Evolutionary conservation across 2,888 invertebrate species (phyloP), one percentile per base, ranked within the genome.

Genomic region (Branchinecta sandiegonensis): DNA sequence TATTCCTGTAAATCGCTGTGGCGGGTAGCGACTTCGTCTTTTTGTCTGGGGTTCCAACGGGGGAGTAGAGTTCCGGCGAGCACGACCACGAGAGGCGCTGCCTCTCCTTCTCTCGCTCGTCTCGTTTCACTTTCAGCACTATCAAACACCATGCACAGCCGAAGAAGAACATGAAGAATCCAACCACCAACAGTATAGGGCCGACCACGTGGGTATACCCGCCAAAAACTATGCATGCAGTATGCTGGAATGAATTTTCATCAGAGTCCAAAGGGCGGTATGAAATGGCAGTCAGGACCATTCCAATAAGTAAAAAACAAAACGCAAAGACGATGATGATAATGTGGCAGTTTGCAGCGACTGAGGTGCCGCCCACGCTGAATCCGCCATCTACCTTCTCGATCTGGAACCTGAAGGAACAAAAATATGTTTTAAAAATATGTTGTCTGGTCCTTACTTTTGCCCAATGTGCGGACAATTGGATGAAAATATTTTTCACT

Each of bases 301-400:
- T 47, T 8, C 69, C 69, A 47, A 48, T 65, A 37, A 69, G 17
- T 9, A 68, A 14, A 56, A 69, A 69, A 65, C 69, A 69, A 12
- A 63, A 48, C 10, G 69, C n/a, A 23, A 69, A 69, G 46, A 68
- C 50, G n/a, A 69, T 46, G 50, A 69, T 68, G 23, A 69, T 17
- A 9, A 48, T 69, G 13, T 65, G 68, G 56, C 50, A 69, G 17
- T 65, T 48, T n/a, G 47, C 65, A 6, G 65, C 13, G 14, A 69
- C 48, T 9, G 68, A 48, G 14, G 67, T 47, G n/a, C 69, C 69
- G 37, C 65, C 69, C 46, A 69, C 50, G 2, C 65, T 47, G 11
- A 69, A 48, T n/a, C 69, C 69, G 10, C 68, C 69, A 8, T 69
- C 69, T 46, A 68, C 68, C 23, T 68, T 68, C 56, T 69, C 69